Evolutionary conservation across 1,140 invertebrate species (phyloP), one percentile per base, ranked within the genome.

Genomic region (Heliconius eleuchia): DNA sequence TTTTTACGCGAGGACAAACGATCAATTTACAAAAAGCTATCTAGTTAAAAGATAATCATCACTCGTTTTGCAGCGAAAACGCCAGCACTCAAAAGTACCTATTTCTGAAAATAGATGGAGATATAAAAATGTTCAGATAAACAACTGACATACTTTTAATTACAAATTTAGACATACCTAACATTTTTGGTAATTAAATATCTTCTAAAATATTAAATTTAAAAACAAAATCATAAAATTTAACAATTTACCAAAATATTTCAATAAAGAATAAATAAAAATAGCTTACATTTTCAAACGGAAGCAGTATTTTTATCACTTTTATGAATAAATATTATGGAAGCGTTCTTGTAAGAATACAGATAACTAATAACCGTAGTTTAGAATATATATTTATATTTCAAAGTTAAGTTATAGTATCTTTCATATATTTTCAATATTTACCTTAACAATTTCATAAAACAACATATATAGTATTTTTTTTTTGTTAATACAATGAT

Each of bases 91-190:
- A 94, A 92, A 93, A 94, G 92, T 94, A 94, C 93, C 91, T 93
- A 91, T 86, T 90, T 94, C 93, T 94, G 93, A 94, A 94, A 94
- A 94, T 94, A 94, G 92, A 94, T 94, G 93, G 92, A 94, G 93
- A 94, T 93, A 92, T 91, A 87, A 93, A 94, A 93, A 93, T 92
- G 91, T 92, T 92, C 90, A 85, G 83, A 86, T 87, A 82, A 78
- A 81, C 89, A 89, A 75, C 81, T 84, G 66, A 82, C 52, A 73
- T 80, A 87, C 90, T 90, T 86, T 89, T 90, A 81, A 73, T 79
- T 60, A 60, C 57, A 75, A 81, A 27, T 66, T 3, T 27, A 1
- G 23, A 30, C 27, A 13, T 66, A 66, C 4, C 0, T 30, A 30
- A 3, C 3, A 27, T 30, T 27, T 66, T 23, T 30, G 27, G 11